Evolutionary conservation across 1,140 invertebrate species (phyloP), one percentile per base, ranked within the genome.

Genomic region (Hycleus phaleratus): DNA sequence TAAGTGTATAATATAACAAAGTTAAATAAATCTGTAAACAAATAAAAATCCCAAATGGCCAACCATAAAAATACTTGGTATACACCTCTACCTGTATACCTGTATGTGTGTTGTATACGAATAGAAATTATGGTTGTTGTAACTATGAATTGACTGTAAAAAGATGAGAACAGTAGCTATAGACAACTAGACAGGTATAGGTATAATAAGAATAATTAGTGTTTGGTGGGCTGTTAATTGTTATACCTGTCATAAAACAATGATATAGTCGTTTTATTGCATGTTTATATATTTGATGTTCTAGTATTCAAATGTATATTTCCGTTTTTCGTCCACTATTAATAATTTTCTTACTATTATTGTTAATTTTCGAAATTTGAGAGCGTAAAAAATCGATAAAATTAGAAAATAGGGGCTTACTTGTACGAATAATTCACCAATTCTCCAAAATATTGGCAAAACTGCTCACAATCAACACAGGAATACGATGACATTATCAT

Each of bases 11-110:
- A 61, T 71, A 70, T 71, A 70, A 70, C 70, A 70, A 68, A 67
- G 60, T 64, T 62, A 67, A 70, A 68, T 68, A 65, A 67, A 71
- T 62, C 63, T 59, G 68, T 69, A 71, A 71, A 71, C 69, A 70
- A 70, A 68, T 69, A 69, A 71, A 71, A 68, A 58, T 57, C 47
- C 58, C 50, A 51, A 69, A 68, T 68, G 63, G 61, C 64, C 49
- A 52, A 32, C 60, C 60, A 64, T 69, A 69, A 69, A 69, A 68
- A 63, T 67, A 54, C 52, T 63, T 56, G 52, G 58, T 46, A 56
- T 24, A 46, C 10, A 39, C 38, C 38, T 39, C 38, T 10, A 7
- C 38, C 38, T 7, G 10, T 39, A 39, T 39, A 39, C 38, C 38
- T 18, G 18, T 18, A 18, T 18, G 18, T 18, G 18, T 18, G 12